Evolutionary conservation across 1,140 invertebrate species (phyloP).

Genomic region (Palaemon carinicauda): DNA sequence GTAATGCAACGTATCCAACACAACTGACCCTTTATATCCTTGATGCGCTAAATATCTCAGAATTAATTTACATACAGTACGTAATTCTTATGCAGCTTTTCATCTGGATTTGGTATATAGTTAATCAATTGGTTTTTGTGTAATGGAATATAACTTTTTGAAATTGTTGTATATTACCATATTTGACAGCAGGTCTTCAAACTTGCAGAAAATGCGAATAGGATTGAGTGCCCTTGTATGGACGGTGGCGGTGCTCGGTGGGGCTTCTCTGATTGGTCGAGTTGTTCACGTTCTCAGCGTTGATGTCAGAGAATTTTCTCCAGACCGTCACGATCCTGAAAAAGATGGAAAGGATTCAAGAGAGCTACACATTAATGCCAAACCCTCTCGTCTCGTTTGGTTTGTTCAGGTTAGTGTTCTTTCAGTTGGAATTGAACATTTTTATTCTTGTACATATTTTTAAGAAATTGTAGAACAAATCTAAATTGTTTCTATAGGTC

Average conservation of each 20-base stretch:
- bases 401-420: conserved; percentile 76
- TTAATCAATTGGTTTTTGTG: not conserved
- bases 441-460: no score
- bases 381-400: conserved; percentile 73
- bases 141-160: not conserved
- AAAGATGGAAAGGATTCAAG: not conserved
- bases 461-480: no score
- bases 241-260: conserved; percentile 35
- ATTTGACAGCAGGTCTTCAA: not conserved
- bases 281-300: conserved; percentile 48
- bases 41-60: no score
- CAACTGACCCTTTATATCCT: no score
- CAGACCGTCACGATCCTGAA: not conserved
- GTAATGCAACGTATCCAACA: no score
- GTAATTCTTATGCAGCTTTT: no score
- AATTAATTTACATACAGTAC: no score
- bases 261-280: conserved; percentile 44
- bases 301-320: conserved; percentile 10
- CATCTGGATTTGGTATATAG: no score
- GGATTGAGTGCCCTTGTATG: conserved; percentile 34
- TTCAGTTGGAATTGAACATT: not conserved
- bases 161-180: not conserved
- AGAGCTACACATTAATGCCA: not conserved
- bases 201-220: conserved; percentile 18
- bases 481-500: no score